phyloP scores from a whole-genome alignment of 1,140 invertebrate species.

The Atta colombica region DNA sequence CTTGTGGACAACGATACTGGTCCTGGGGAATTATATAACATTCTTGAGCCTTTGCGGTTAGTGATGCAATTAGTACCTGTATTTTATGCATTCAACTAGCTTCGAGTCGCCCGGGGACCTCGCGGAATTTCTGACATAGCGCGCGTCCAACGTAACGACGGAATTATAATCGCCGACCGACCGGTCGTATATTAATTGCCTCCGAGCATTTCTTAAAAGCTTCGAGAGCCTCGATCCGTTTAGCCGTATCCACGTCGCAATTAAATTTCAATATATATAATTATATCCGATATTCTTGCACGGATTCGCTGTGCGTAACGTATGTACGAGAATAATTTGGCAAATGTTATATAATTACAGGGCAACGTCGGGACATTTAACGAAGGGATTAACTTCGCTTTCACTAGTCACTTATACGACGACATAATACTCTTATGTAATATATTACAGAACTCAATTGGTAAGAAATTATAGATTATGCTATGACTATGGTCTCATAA shows the following conservation, averaged over 20 bases:
- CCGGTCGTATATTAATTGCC: conserved; percentile 48
- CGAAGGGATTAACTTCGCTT: background rate
- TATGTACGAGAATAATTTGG: conserved; percentile 36
- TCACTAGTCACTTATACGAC: conserved; percentile 4
- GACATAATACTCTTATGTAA: conserved; percentile 20
- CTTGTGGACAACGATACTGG: background rate
- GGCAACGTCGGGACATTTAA: background rate
- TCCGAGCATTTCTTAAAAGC: conserved; percentile 41
- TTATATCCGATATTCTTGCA: conserved; percentile 9
- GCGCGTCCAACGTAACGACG: conserved; percentile 28
- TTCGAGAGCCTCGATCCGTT: background rate
- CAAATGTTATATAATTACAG: conserved; percentile 54
- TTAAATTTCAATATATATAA: conserved; percentile 58
- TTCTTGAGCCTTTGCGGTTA: conserved; percentile 25
- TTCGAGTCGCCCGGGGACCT: conserved; percentile 35
- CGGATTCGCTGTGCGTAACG: background rate
- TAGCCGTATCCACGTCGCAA: conserved; percentile 43
- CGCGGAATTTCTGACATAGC: conserved; percentile 41
- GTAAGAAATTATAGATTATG: background rate
- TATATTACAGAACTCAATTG: conserved; percentile 14
- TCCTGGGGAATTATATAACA: conserved; percentile 5
- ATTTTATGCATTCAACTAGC: conserved; percentile 54
- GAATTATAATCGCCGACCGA: conserved; percentile 45
- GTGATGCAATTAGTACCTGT: conserved; percentile 48
- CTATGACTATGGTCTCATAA: background rate